These are phyloP conservation scores for Peromyscus aztecus DNA, from an alignment of 2,797 vertebrate genomes.

Conservation along the genomic window DNA sequence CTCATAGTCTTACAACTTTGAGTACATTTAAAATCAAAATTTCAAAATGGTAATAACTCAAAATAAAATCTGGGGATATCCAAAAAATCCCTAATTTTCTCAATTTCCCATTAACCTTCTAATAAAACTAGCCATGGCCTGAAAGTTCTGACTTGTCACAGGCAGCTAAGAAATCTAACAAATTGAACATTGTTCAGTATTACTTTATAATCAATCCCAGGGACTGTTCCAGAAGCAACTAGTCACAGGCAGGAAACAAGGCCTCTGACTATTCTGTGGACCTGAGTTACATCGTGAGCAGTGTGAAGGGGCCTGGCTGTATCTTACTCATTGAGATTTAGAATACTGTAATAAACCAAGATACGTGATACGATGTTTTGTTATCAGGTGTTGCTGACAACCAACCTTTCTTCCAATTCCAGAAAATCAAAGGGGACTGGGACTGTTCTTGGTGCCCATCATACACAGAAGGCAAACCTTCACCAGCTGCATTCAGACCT, in stretches of 20 bases:
- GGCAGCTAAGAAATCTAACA: not conserved
- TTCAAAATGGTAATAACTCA: not conserved
- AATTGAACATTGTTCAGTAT: not conserved
- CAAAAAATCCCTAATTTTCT: not conserved
- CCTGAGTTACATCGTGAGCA: accelerated
- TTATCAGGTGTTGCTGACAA: not conserved
- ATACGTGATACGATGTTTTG: not conserved
- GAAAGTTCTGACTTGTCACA: not conserved
- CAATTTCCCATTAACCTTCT: not conserved
- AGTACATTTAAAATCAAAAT: not conserved
- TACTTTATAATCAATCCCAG: not conserved
- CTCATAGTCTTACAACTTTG: not conserved
- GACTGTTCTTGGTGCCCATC: not conserved
- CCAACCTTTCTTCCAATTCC: not conserved
- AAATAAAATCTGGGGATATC: not conserved
- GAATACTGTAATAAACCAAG: not conserved
- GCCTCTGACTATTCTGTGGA: not conserved
- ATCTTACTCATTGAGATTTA: not conserved
- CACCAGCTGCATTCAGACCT: not conserved
- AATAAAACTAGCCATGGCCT: not conserved
- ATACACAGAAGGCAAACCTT: not conserved
- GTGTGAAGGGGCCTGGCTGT: too few relatives aligned
- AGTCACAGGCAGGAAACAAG: not conserved
- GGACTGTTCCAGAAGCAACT: not conserved
- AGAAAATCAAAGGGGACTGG: not conserved